These are phyloP conservation scores for Temnothorax longispinosus DNA, from an alignment of 1,140 invertebrate species.

Conservation along the genomic window DNA sequence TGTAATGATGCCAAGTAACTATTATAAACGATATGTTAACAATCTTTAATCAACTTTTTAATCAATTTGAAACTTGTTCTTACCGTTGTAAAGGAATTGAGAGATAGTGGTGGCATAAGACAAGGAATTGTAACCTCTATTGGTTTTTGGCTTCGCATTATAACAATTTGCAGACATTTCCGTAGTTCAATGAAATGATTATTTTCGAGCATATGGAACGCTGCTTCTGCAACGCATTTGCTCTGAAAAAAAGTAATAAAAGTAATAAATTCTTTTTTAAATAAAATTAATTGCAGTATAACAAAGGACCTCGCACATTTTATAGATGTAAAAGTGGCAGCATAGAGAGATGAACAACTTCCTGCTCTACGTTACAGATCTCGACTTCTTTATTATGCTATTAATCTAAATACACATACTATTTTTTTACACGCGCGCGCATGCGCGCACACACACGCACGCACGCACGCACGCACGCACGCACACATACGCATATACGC, in stretches of 20 bases:
- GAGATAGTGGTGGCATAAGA: slow-evolving; percentile 65
- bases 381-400: no score
- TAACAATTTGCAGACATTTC: not conserved
- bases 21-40: not conserved
- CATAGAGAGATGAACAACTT: no score
- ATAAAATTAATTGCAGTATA: not conserved
- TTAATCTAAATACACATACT: no score
- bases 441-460: no score
- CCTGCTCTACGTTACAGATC: no score
- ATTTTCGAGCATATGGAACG: not conserved
- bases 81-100: slow-evolving; percentile 56
- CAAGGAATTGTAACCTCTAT: slow-evolving; percentile 63
- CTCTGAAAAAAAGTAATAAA: not conserved
- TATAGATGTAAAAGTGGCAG: no score
- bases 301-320: no score
- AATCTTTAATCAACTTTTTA: not conserved
- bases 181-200: not conserved
- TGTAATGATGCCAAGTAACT: not conserved
- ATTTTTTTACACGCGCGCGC: no score
- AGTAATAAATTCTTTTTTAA: not conserved
- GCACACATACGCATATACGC: no score
- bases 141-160: slow-evolving; percentile 64
- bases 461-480: no score
- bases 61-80: not conserved
- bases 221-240: not conserved